phyloP scores from a whole-genome alignment of 1,140 invertebrate species.

The Atta colombica region DNA sequence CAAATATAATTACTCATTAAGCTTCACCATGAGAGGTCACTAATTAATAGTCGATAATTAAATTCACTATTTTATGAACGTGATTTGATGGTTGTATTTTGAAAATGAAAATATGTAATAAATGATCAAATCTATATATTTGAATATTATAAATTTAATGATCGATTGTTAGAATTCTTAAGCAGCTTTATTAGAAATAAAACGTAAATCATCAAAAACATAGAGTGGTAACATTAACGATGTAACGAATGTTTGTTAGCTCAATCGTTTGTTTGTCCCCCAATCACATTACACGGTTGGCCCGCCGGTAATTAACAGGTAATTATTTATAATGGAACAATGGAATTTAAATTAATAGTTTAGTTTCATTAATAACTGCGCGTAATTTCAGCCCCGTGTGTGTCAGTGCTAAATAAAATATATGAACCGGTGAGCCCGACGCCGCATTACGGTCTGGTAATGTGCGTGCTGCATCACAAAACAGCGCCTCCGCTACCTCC shows the following conservation, averaged over 20 bases:
- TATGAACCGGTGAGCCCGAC: constrained; percentile 82
- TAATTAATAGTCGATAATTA: constrained; percentile 45
- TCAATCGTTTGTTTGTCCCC: constrained; percentile 66
- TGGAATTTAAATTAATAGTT: constrained; percentile 87
- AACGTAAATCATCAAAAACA: neutral
- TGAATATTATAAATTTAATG: neutral
- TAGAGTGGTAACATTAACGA: constrained; percentile 4
- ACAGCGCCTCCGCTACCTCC: constrained; percentile 74
- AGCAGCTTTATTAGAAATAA: neutral
- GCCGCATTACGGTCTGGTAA: constrained; percentile 84
- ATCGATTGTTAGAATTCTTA: neutral
- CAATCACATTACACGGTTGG: constrained; percentile 74
- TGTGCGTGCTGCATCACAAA: constrained; percentile 83
- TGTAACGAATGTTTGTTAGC: constrained; percentile 48
- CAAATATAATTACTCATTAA: constrained; percentile 54
- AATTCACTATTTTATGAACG: constrained; percentile 32
- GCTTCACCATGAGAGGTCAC: constrained; percentile 12
- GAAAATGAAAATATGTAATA: neutral
- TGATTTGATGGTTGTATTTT: neutral
- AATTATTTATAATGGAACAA: constrained; percentile 87
- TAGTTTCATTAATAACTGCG: constrained; percentile 86
- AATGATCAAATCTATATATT: neutral
- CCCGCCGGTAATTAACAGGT: constrained; percentile 84
- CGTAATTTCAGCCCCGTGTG: constrained; percentile 81
- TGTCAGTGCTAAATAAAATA: constrained; percentile 86